Conservation (phyloP, 2,888 invertebrate genomes). For the Drosophila picticornis region DNA sequence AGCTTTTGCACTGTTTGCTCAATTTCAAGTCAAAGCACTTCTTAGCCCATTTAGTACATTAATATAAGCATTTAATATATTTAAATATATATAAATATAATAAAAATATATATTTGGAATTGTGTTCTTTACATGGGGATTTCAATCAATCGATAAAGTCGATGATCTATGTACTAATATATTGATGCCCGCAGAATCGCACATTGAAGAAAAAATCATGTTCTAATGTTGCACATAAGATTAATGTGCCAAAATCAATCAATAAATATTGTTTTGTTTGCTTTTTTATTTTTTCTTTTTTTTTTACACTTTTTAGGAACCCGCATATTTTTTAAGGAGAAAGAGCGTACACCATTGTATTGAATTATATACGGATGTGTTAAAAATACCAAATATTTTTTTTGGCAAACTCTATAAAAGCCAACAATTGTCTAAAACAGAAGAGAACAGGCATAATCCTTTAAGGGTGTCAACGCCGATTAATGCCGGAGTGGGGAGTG, state of each 20-base stretch:
- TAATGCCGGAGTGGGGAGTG: background rate
- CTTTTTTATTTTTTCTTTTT: too few relatives aligned
- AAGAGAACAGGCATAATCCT: background rate
- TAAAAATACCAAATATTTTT: background rate
- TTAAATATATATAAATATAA: background rate
- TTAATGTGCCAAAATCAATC: background rate
- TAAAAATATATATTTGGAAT: background rate
- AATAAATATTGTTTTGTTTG: background rate
- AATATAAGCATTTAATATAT: background rate
- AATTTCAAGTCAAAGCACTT: background rate
- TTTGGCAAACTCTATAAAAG: background rate
- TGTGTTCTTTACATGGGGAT: background rate
- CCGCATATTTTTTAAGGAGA: background rate
- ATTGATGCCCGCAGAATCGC: background rate
- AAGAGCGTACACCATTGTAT: background rate
- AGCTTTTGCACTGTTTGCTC: conserved; percentile 1
- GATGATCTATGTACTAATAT: background rate
- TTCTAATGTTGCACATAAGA: background rate
- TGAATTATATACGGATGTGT: background rate
- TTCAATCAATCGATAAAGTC: background rate
- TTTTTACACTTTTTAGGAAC: background rate
- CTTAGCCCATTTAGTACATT: background rate
- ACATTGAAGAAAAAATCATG: background rate
- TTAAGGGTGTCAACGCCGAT: background rate
- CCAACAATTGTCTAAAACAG: background rate